A percentile compares a stretch with the other conserved stretches of the same genome.
These are phyloP conservation scores for Vireo griseus DNA, from an alignment of 2,797 vertebrate genomes.

Conservation along the genomic window DNA sequence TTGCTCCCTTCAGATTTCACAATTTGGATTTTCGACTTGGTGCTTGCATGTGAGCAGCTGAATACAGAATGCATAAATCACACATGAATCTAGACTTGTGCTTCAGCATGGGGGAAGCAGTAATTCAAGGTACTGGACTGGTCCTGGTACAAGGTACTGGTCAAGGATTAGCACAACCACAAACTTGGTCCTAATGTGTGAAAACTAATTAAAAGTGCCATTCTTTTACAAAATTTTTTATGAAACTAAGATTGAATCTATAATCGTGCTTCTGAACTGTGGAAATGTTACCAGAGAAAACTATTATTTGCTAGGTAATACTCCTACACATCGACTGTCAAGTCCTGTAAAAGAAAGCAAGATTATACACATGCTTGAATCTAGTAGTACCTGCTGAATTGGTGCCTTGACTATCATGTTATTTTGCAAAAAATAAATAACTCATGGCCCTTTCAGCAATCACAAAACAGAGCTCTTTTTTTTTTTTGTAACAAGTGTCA, in stretches of 20 bases:
- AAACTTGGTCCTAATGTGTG: not conserved
- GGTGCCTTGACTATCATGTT: not conserved
- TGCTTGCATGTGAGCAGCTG: not conserved
- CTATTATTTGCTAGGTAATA: rapidly evolving
- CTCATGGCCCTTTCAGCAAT: not conserved
- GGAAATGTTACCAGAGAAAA: not conserved
- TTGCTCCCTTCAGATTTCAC: not conserved
- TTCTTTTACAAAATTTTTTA: not conserved
- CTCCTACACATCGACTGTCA: not conserved
- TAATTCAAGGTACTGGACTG: not conserved
- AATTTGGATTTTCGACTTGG: not conserved
- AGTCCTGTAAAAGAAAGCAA: not conserved
- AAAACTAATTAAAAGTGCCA: not conserved
- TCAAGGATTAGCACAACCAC: not conserved
- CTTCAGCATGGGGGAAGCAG: not conserved
- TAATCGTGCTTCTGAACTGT: not conserved
- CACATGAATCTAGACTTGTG: not conserved
- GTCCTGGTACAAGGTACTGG: too few species aligned
- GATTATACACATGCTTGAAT: not conserved
- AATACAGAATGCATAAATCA: not conserved
- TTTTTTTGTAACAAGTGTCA: not conserved
- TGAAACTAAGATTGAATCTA: not conserved
- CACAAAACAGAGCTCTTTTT: not conserved
- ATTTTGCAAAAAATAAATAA: not conserved
- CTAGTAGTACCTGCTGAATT: not conserved